These are phyloP conservation scores for Tachina lurida DNA, from an alignment of 2,888 invertebrate species.

Conservation along the genomic window DNA sequence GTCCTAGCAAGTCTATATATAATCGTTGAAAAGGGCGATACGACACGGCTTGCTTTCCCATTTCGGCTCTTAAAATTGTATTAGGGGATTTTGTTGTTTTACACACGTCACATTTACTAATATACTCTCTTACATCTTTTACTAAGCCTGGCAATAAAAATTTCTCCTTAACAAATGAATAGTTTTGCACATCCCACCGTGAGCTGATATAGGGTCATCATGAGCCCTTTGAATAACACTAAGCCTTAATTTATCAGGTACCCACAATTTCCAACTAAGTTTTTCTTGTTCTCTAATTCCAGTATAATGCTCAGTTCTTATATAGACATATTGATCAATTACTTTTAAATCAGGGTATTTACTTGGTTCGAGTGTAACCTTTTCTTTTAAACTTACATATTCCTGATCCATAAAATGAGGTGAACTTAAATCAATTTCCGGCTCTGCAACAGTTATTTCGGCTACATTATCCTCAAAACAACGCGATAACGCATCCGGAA, in stretches of 20 bases:
- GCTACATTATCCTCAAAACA: no score
- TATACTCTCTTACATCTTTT: background rate
- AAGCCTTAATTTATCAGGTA: background rate
- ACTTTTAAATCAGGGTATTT: no score
- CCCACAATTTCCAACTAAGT: slow-evolving; percentile 27
- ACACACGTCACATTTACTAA: background rate
- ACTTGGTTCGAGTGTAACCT: no score
- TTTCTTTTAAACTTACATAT: no score
- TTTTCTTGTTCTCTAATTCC: background rate
- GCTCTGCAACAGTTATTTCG: no score
- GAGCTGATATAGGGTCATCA: background rate
- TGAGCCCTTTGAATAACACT: background rate
- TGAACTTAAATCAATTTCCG: no score
- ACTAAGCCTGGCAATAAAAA: background rate
- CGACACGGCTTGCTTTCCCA: background rate
- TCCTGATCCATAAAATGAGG: no score
- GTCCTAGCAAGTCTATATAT: slow-evolving; percentile 52
- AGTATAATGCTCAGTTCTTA: no score
- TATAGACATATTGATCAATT: no score
- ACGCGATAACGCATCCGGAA: no score
- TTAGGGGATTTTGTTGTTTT: slow-evolving; percentile 22
- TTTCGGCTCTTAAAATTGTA: background rate
- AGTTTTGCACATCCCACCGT: background rate
- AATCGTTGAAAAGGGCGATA: slow-evolving; percentile 15
- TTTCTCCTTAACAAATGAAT: background rate